Conservation (phyloP, 2,888 invertebrate species). For the Tipula lateralis region DNA sequence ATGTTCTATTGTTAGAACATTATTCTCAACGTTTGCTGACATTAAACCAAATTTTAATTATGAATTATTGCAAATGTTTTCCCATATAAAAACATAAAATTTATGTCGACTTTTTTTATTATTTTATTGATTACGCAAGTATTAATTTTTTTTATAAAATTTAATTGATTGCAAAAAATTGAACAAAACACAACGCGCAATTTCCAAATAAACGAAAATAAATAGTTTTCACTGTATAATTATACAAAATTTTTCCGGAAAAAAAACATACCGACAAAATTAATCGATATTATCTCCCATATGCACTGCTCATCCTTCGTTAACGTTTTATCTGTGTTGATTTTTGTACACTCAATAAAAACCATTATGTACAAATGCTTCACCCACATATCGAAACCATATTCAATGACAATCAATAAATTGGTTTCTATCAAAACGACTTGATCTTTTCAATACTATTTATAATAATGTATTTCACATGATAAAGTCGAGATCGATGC, state of each 20-base stretch:
- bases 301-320: background rate
- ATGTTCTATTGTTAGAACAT: no score
- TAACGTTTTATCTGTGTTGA: background rate
- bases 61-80: no score
- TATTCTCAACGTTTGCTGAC: no score
- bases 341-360: background rate
- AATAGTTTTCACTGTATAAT: background rate
- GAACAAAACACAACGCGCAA: no score
- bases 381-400: background rate
- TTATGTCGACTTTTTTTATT: no score
- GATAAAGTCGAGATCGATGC: background rate
- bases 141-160: background rate
- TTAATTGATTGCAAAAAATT: background rate
- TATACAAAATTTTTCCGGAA: no score
- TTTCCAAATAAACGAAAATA: background rate
- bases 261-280: background rate
- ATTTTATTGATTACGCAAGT: background rate
- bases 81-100: no score
- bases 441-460: background rate
- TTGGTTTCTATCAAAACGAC: background rate
- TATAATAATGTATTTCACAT: background rate
- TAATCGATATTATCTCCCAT: background rate
- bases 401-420: constrained; percentile 24
- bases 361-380: background rate
- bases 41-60: no score